Evolutionary conservation across 2,888 invertebrate species (phyloP), one percentile per base, ranked within the genome.

Genomic region (Acronicta leporina): DNA sequence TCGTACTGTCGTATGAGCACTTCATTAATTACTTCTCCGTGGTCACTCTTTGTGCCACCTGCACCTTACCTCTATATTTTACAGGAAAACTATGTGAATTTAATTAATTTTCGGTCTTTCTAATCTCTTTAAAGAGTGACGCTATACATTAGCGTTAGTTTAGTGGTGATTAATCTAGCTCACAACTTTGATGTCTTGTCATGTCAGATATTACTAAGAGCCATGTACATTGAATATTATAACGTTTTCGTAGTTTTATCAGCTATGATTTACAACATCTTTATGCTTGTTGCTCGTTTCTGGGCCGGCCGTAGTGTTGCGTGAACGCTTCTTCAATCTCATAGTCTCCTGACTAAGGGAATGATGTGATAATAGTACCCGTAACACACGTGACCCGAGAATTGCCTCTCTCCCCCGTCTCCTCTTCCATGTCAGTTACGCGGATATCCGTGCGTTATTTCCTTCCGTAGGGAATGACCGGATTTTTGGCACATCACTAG

Each of bases 381-480:
- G 45, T 62, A 75, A 63, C 57, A 73, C 50, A 56, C 43, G n/a
- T n/a, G n/a, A n/a, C n/a, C n/a, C n/a, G 61, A 35, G 59, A 71
- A 73, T 20, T 20, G 20, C 20, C 20, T 4, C n/a, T 4, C 20
- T 20, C 65, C 54, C 43, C 59, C 46, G 33, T 61, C 69, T 59
- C 65, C 69, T 59, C 65, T 57, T n/a, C 30, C 48, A 35, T 64
- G 65, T 74, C 71, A 71, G 65, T 60, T 64, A 57, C 57, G 66
- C 80, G 81, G 81, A 81, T 79, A 73, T 82, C 79, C 77, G 73
- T 59, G 63, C 65, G 71, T 73, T 69, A 70, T 79, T 79, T 77
- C 76, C 77, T 82, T 81, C 80, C 79, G 72, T 51, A 43, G 63
- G 58, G 63, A 64, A 60, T 68, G 72, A 59, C 47, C 55, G 59